Conservation (phyloP, 2,888 invertebrate species). For the Polymixis lichenea region DNA sequence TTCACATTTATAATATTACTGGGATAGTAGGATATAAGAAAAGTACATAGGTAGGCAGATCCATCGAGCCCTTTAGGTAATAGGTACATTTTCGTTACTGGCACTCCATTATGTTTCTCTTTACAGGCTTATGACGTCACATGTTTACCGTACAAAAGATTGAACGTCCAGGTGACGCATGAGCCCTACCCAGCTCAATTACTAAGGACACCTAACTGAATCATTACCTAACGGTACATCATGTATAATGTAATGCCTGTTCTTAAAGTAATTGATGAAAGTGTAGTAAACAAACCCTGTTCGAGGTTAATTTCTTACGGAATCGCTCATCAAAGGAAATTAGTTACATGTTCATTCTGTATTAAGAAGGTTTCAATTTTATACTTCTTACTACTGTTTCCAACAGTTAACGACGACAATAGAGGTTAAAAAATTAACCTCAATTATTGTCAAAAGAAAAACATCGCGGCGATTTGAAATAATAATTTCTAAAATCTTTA, state of each 20-base stretch:
- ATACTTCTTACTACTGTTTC: neutral
- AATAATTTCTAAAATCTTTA: too few species aligned
- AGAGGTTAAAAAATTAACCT: neutral
- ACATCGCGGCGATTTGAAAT: neutral
- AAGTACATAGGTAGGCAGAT: neutral
- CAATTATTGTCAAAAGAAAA: neutral
- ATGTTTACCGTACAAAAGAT: conserved; percentile 49
- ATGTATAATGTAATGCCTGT: neutral
- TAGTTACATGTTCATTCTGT: neutral
- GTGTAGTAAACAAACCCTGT: neutral
- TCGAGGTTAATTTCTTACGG: neutral
- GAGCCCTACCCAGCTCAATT: conserved; percentile 56
- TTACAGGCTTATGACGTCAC: conserved; percentile 49
- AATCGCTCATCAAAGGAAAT: too few species aligned
- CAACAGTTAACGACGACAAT: too few species aligned
- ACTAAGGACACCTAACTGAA: conserved; percentile 45
- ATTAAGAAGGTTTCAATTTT: neutral
- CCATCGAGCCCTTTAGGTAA: neutral
- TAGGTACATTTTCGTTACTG: neutral
- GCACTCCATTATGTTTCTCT: conserved; percentile 11
- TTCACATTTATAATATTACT: too few species aligned
- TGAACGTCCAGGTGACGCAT: conserved; percentile 59
- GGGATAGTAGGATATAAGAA: too few species aligned
- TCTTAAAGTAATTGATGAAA: neutral
- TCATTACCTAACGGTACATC: conserved; percentile 36